Conservation (phyloP, 1,140 invertebrate genomes). For the Dinoponera quadriceps region DNA sequence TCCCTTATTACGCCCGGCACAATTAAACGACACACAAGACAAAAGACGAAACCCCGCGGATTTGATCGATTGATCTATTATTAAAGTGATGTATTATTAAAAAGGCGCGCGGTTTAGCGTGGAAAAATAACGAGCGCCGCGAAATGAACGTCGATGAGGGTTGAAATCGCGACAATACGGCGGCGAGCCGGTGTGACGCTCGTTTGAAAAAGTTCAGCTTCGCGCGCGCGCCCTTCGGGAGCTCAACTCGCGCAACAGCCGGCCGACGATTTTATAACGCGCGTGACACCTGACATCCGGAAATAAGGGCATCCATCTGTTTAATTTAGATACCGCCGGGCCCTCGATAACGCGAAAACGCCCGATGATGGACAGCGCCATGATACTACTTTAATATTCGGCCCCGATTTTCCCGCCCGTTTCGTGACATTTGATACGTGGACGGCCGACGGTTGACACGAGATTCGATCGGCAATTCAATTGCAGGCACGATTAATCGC, state of each 20-base stretch:
- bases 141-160: not conserved
- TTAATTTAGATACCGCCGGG: conserved; percentile 36
- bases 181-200: not conserved
- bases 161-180: conserved; percentile 3
- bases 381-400: conserved; percentile 47
- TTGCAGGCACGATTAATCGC: conserved; percentile 31
- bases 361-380: conserved; percentile 50
- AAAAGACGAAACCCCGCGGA: not conserved
- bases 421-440: conserved; percentile 43
- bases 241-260: not conserved
- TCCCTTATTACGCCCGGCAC: not conserved
- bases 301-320: conserved; percentile 38
- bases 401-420: conserved; percentile 51
- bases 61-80: conserved; percentile 19
- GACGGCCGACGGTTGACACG: conserved; percentile 22
- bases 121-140: conserved; percentile 23
- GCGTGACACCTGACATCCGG: conserved; percentile 39
- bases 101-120: not conserved
- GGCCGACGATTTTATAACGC: conserved; percentile 27
- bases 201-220: conserved; percentile 16
- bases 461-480: conserved; percentile 45
- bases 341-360: conserved; percentile 27
- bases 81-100: conserved; percentile 24
- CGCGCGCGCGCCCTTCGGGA: too few species aligned
- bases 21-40: not conserved